Percentiles rank a stretch among this genome's conserved stretches.
These are phyloP conservation scores for Ennomos fuscantarius DNA, from an alignment of 2,888 invertebrate genomes.

Conservation along the genomic window DNA sequence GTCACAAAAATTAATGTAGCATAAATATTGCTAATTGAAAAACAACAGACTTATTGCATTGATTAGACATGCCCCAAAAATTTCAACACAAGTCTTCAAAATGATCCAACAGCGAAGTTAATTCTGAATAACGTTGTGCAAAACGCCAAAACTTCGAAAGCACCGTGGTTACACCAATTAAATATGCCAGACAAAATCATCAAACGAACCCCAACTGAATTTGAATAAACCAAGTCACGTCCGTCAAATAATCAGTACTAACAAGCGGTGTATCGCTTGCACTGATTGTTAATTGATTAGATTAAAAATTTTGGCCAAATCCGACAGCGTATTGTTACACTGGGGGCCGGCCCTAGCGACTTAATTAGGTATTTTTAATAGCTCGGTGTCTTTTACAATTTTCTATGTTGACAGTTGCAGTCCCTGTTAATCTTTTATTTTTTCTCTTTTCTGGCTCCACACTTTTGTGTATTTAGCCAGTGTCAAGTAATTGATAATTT, in stretches of 20 bases:
- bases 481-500: too few relatives aligned
- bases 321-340: slow-evolving; percentile 73
- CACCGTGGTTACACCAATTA: slow-evolving; percentile 71
- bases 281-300: slow-evolving; percentile 86
- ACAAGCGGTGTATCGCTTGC: slow-evolving; percentile 84
- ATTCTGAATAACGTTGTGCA: slow-evolving; percentile 5
- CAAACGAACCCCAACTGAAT: slow-evolving; percentile 71
- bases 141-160: slow-evolving; percentile 38
- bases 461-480: too few relatives aligned
- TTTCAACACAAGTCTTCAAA: slow-evolving; percentile 13
- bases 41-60: slow-evolving; percentile 23
- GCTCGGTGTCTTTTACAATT: slow-evolving; percentile 79
- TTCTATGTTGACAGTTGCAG: slow-evolving; percentile 65
- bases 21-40: slow-evolving; percentile 16
- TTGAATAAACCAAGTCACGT: slow-evolving; percentile 82
- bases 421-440: slow-evolving; percentile 44
- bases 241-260: slow-evolving; percentile 81
- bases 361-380: slow-evolving; percentile 74
- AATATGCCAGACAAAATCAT: slow-evolving; percentile 70
- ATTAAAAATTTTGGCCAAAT: slow-evolving; percentile 83
- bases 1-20: slow-evolving; percentile 13
- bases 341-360: slow-evolving; percentile 60
- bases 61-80: slow-evolving; percentile 17
- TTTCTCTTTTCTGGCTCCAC: too few relatives aligned
- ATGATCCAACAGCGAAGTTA: slow-evolving; percentile 15